Percentiles rank a stretch among this genome's conserved stretches.
Evolutionary conservation across 2,797 vertebrate genomes (phyloP).

Genomic region (Somateria mollissima): DNA sequence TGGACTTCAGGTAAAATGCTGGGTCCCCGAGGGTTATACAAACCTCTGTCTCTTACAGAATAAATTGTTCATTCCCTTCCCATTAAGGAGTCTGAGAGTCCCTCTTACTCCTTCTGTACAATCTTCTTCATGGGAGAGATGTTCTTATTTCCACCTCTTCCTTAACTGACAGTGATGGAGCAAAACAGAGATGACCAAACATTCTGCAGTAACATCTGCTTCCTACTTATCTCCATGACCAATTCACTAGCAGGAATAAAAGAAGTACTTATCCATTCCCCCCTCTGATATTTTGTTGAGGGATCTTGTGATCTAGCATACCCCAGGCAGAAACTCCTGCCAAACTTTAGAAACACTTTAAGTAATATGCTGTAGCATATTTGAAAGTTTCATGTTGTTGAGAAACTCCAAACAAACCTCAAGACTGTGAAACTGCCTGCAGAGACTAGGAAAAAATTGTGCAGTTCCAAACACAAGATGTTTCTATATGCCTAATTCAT

Average conservation of each 20-base stretch:
- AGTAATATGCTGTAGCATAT: background rate
- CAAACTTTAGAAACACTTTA: background rate
- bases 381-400: background rate
- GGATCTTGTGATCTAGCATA: background rate
- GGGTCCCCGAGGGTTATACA: background rate
- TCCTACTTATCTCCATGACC: background rate
- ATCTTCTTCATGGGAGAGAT: background rate
- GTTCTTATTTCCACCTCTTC: slow-evolving; percentile 13
- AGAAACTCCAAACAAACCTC: background rate
- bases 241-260: background rate
- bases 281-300: background rate
- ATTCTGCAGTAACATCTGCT: background rate
- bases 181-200: background rate
- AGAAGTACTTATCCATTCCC: background rate
- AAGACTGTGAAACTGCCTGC: background rate
- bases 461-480: background rate
- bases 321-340: background rate
- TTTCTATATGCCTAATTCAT: background rate
- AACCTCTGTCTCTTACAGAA: background rate
- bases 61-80: background rate
- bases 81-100: background rate
- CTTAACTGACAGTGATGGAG: background rate
- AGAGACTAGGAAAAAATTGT: background rate
- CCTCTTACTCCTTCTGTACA: background rate
- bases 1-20: background rate